A percentile compares a stretch with the other conserved stretches of the same genome.
Evolutionary conservation across 2,113 vertebrate genomes (phyloP).

Genomic region (Helogale parvula): DNA sequence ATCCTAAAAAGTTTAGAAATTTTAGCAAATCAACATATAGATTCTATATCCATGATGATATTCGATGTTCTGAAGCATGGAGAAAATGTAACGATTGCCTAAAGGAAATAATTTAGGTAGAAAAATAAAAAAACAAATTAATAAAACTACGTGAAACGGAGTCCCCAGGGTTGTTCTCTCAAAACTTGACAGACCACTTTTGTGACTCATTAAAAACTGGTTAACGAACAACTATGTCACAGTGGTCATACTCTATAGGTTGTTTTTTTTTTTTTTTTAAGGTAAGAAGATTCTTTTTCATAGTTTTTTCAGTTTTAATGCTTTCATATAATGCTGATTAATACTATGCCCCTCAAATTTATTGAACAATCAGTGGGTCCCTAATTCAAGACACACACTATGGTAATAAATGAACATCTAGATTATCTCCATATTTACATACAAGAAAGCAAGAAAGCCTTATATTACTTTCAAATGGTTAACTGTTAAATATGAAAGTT

Average conservation of each 20-base stretch:
- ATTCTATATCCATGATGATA: background rate
- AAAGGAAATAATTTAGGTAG: background rate
- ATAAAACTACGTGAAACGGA: background rate
- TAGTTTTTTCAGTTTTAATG: conserved; percentile 15
- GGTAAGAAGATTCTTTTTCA: background rate
- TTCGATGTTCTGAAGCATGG: background rate
- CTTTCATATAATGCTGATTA: conserved; percentile 21
- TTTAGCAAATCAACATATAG: background rate
- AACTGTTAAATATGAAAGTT: conserved; percentile 15
- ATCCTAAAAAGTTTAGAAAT: background rate
- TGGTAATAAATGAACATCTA: background rate
- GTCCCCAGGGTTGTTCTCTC: background rate
- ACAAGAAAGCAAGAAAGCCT: background rate
- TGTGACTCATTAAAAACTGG: background rate
- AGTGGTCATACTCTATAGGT: background rate
- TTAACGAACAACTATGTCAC: background rate
- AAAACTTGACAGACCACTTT: background rate
- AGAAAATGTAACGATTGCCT: background rate
- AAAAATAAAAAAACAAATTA: conserved; percentile 24
- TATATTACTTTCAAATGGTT: conserved; percentile 1
- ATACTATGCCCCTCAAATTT: background rate
- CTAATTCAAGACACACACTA: background rate
- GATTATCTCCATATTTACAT: background rate
- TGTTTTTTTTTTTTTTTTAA: conserved; percentile 2
- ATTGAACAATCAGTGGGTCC: background rate